Base-by-base conservation (phyloP, 1,140 invertebrate genomes). In the Agraylea sexmaculata region DNA sequence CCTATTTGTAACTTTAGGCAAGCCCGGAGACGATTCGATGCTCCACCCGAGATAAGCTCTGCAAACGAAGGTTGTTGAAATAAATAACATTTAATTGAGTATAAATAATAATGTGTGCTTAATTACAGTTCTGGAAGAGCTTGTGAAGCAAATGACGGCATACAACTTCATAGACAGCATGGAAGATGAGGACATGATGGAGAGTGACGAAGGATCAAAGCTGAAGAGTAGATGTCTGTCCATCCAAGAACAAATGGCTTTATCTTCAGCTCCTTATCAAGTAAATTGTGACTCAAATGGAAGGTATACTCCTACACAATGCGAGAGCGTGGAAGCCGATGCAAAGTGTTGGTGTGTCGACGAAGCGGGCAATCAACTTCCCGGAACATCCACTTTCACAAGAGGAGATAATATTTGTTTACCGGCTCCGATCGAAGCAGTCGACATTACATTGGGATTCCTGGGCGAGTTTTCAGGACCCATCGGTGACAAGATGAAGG, bases 321-420 rank as follows among this genome's bases (percentile, higher is more conserved):
- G 84, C 51, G 74, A 75, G 20, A 70, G 72, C 1, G 29, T 17
- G 20, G 21, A 21, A 3, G 23, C 21, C 4, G 31, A 45, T 29
- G 73, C 73, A 1, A 71, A 70, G 17, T 89, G 85, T 56, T 88
- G 84, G 84, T 89, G 85, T 57, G 84, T 87, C 2, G 84, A 89
- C 57, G 82, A 83, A 43, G 82, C 83, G 1, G 85, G 85, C 7
- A 85, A 86, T 60, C 78, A 83, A 46, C 55, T 83, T 1, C 65
- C 73, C 43, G 62, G 74, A 16, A 70, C 72, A 2, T 64, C 74
- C 50, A 68, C 75, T 21, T 78, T 87, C 58, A 59, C 69, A 38
- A 74, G 66, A 54, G 77, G 73, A 29, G 64, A 70, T 22, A 68
- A 62, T 37, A 62, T 66, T 23, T 79, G 77, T 53, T 53, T 69